Evolutionary conservation across 2,797 vertebrate genomes (phyloP).

Genomic region (Hydrolagus colliei): DNA sequence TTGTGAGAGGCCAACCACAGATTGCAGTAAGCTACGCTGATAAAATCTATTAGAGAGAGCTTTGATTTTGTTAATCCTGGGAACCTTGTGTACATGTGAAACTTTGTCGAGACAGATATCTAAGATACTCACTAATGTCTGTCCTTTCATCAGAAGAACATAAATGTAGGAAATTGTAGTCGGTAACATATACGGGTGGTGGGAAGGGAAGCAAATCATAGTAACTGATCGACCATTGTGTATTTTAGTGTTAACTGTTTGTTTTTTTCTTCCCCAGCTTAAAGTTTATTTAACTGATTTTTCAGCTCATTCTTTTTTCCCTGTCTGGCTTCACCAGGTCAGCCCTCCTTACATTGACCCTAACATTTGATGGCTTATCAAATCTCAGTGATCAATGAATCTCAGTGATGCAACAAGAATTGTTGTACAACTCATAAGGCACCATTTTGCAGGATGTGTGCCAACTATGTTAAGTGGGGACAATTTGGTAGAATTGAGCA

Average conservation of each 20-base stretch:
- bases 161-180: constrained; percentile 1
- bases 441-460: not conserved
- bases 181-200: not conserved
- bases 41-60: constrained; percentile 35
- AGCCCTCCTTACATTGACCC: not conserved
- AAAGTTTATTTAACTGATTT: not conserved
- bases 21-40: constrained; percentile 32
- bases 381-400: too few relatives aligned
- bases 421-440: too few relatives aligned
- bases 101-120: not conserved
- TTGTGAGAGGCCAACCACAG: constrained; percentile 32
- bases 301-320: not conserved
- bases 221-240: not conserved
- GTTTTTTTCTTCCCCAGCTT: too few relatives aligned
- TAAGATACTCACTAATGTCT: constrained; percentile 12
- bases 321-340: not conserved
- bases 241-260: not conserved
- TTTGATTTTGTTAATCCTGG: constrained; percentile 32
- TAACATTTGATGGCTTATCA: too few relatives aligned
- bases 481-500: not conserved
- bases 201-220: not conserved
- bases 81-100: constrained; percentile 25
- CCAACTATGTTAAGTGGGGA: not conserved
- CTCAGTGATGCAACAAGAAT: too few relatives aligned
- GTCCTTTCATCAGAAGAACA: constrained; percentile 1